Evolutionary conservation across 1,140 invertebrate species (phyloP), one percentile per base, ranked within the genome.

Genomic region (Aphelinus certus): DNA sequence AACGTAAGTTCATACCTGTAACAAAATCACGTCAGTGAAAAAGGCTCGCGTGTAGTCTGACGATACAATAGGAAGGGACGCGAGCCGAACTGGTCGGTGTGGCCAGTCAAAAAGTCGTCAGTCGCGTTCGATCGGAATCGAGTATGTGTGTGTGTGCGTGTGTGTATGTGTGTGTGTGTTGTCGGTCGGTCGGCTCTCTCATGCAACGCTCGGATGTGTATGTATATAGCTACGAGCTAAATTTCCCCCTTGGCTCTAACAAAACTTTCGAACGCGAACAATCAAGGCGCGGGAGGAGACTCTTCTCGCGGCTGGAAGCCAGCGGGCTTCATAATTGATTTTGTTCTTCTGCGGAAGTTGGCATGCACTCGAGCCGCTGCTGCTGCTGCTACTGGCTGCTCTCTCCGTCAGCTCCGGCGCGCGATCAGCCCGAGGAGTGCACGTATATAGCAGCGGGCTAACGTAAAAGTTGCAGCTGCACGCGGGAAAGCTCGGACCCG

Each of bases 241-340:
- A 71, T 57, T 72, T 72, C 62, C 63, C 56, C 61, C 3, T n/a
- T 45, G 53, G 67, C 66, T 69, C 62, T 75, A 64, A 71, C 49
- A 43, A 65, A 76, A 76, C 57, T 76, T 76, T 75, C 10, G 53
- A 48, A 45, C 26, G 43, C 58, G 45, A 10, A 79, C 78, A 79
- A 79, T 81, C 79, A 78, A 73, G 69, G n/a, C 67, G 26, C 45
- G 45, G 26, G 5, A 45, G 64, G 61, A 73, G 78, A 60, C 75
- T 66, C 75, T 65, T 64, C 66, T 65, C 58, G 42, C 4, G 47
- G 73, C 48, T 66, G 49, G 43, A n/a, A 75, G 70, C 7, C 45
- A 42, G 51, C 57, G 51, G 63, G 77, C 78, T 84, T 76, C 79
- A 84, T 84, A 84, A 84, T 83, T 84, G 83, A 84, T 84, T 84